Percentiles rank a stretch among this genome's conserved stretches.
phyloP scores from a whole-genome alignment of 2,797 vertebrate genomes.

The Pterois miles region DNA sequence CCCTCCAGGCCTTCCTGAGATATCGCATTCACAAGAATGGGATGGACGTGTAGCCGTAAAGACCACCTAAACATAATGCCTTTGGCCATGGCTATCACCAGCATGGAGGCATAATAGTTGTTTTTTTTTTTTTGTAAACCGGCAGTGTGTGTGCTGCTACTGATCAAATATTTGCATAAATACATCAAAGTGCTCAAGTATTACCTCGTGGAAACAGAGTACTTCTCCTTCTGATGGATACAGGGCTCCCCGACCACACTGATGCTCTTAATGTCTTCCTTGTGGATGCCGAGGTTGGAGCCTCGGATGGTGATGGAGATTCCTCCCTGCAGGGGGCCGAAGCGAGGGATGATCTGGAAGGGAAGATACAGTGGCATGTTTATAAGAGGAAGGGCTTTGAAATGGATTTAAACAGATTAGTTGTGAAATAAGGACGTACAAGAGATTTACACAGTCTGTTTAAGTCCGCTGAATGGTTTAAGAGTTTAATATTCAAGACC shows the following conservation, averaged over 20 bases:
- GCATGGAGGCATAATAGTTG: too few relatives aligned
- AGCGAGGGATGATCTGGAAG: constrained; percentile 90
- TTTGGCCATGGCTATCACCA: too few relatives aligned
- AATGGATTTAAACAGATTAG: constrained; percentile 58
- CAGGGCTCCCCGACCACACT: constrained; percentile 87
- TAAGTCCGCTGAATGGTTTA: constrained; percentile 24
- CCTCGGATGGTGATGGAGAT: constrained; percentile 94
- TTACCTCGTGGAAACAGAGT: constrained; percentile 95
- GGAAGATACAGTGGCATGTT: constrained; percentile 9
- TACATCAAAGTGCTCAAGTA: neutral
- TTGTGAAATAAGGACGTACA: constrained; percentile 39
- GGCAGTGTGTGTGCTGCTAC: neutral
- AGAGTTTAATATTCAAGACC: constrained; percentile 43
- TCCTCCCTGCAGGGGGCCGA: constrained; percentile 89
- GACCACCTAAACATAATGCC: too few relatives aligned
- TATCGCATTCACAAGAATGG: too few relatives aligned
- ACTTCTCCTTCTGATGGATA: constrained; percentile 85
- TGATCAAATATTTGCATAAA: constrained; percentile 5
- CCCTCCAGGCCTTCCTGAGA: too few relatives aligned
- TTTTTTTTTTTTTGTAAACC: neutral
- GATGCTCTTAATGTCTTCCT: constrained; percentile 89
- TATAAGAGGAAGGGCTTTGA: constrained; percentile 42
- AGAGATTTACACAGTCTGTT: constrained; percentile 48
- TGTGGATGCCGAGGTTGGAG: constrained; percentile 91
- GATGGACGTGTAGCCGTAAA: too few relatives aligned